phyloP scores from a whole-genome alignment of 2,797 vertebrate species.

The Salarias fasciatus region DNA sequence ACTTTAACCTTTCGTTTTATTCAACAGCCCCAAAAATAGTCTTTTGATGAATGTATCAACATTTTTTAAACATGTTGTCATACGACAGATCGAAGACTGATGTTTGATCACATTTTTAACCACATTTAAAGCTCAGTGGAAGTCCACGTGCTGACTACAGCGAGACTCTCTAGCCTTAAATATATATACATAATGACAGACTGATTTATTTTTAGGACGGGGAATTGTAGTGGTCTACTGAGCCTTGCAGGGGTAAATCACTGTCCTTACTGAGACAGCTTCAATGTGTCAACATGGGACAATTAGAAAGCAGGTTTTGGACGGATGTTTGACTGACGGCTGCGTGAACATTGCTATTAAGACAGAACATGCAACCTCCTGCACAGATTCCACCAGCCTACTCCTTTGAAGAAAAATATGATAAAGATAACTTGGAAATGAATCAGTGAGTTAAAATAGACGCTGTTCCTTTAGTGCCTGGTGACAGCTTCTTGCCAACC shows the following conservation, averaged over 20 bases:
- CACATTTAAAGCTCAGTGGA: no score
- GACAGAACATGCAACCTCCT: conserved; percentile 45
- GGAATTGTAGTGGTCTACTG: conserved; percentile 66
- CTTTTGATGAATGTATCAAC: no score
- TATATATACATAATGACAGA: background rate
- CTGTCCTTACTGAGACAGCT: conserved; percentile 74
- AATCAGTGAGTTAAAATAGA: no score
- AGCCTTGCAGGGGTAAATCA: conserved; percentile 67
- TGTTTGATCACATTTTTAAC: no score
- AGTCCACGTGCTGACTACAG: background rate
- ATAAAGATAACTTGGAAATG: no score
- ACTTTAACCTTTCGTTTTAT: no score
- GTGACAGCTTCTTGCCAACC: background rate
- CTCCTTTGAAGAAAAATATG: conserved; percentile 5
- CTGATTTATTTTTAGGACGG: conserved; percentile 24
- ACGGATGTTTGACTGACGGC: conserved; percentile 61
- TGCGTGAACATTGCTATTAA: conserved; percentile 39
- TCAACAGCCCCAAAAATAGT: no score
- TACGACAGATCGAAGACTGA: no score
- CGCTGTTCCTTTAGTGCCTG: no score
- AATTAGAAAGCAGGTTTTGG: conserved; percentile 52
- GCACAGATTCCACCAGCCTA: conserved; percentile 17
- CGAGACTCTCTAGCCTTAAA: background rate
- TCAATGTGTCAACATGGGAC: conserved; percentile 76
- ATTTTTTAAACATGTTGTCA: no score